Base-by-base conservation (phyloP, 2,797 vertebrate genomes). In the Acipenser transmontanus region DNA sequence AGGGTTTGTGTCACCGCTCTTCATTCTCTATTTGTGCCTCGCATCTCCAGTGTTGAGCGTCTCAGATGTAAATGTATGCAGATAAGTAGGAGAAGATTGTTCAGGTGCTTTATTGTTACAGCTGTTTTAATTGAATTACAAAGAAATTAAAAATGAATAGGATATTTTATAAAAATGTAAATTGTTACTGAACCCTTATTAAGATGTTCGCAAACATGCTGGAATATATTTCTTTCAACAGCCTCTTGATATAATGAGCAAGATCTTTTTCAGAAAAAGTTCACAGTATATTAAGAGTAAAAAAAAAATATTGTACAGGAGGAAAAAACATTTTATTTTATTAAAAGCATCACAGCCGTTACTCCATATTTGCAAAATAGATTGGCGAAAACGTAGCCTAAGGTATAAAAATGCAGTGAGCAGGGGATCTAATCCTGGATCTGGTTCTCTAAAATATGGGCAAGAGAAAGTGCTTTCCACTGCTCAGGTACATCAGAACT, bases 81-180 rank as follows among this genome's bases (percentile, higher is more conserved):
- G 69, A 76, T 74, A 48, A 20, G 11, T 34, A 13, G 54, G 20
- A 11, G 65, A 47, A 65, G 61, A 66, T 65, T 66, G 68, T 65
- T 75, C 73, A 73, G 77, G 77, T 76, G 71, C 65, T 68, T 65
- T 60, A 14, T 65, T 65, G 47, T 69, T 65, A 60, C 52, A 47
- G 64, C 54, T 7, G 48, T 48, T 59, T 54, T 74, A 74, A 71
- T 78, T 76, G 70, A 66, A 72, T 73, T 71, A 73, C 50, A 54
- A 65, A 68, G 66, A 69, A 64, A 59, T 71, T 70, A 13, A 13
- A n/a, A 57, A 57, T 57, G 11, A n/a, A n/a, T 57, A 12, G 54
- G 14, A 57, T 57, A 57, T 57, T 57, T 57, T 57, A n/a, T 57
- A 57, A 14, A 13, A 57, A 57, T 57, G 12, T 57, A 13, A 57